Base-by-base conservation (phyloP, 2,888 invertebrate genomes). In the Molorchus minor region DNA sequence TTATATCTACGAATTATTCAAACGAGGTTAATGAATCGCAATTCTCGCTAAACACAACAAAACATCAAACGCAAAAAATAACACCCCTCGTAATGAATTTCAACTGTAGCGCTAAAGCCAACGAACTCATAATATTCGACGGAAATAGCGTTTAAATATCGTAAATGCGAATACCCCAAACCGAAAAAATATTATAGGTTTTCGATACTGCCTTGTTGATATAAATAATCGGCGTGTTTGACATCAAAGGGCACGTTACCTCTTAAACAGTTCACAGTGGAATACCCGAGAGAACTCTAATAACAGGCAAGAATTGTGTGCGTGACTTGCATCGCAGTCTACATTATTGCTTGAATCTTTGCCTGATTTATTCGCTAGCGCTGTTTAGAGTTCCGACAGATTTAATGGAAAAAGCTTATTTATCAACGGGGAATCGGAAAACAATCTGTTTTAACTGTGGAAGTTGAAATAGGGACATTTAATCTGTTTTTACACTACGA, bases 201-300 rank as follows among this genome's bases (percentile, higher is more conserved):
- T 43, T n/a, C 12, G 25, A 43, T 25, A 43, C 19, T 10, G 1
- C 17, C 15, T 49, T 38, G 44, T 30, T 45, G 59, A 51, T 19
- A 51, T 55, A 38, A 51, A 59, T 38, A 38, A 36, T 44, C 25
- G 29, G 43, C n/a, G 44, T 12, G 36, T 17, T n/a, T 3, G 40
- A 33, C 53, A 59, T 59, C 54, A 55, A 59, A 59, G 40, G 17
- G 25, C 15, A 43, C 25, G 35, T 45, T 49, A 55, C 54, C 43
- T 59, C 12, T 41, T n/a, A 13, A 16, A 51, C 51, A 57, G 52
- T 38, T 30, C 35, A 35, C 13, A 45, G 35, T 52, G 57, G 52
- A 38, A 45, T 57, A 57, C 52, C 51, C 45, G 17, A 25, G 21
- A 36, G 44, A 33, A 47, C 19, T 30, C 41, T 46, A 46, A 46